These are phyloP conservation scores for Verasper variegatus DNA, from an alignment of 2,113 vertebrate genomes.

Conservation along the genomic window DNA sequence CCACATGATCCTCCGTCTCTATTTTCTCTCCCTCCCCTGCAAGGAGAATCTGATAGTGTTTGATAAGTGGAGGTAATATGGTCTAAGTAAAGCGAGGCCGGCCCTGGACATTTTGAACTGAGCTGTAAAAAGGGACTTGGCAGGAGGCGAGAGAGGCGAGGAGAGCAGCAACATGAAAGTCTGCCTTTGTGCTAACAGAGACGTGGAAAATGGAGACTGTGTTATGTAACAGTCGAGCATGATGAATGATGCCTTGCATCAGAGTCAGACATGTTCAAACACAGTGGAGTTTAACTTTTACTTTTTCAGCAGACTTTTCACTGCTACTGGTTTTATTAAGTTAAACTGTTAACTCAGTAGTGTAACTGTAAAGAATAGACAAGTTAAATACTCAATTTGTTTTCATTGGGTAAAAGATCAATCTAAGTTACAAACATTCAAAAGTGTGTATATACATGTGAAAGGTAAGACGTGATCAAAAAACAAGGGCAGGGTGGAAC, in stretches of 20 bases:
- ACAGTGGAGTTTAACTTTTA: not conserved
- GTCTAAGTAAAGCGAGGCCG: constrained; percentile 38
- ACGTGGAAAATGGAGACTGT: constrained; percentile 51
- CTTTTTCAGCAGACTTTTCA: not conserved
- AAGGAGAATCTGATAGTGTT: constrained; percentile 64
- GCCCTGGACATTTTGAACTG: constrained; percentile 7
- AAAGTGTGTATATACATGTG: too few relatives aligned
- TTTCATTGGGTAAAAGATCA: too few relatives aligned
- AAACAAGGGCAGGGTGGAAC: too few relatives aligned
- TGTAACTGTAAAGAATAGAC: not conserved
- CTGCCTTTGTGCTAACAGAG: constrained; percentile 32
- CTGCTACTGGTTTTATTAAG: not conserved
- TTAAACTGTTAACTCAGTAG: not conserved
- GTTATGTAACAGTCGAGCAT: constrained; percentile 22
- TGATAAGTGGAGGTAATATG: constrained; percentile 59
- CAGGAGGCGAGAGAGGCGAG: constrained; percentile 38
- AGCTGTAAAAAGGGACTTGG: constrained; percentile 40
- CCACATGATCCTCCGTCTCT: constrained; percentile 60
- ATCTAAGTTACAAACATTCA: too few relatives aligned
- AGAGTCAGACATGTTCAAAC: constrained; percentile 2
- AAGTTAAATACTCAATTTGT: too few relatives aligned
- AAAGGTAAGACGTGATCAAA: too few relatives aligned
- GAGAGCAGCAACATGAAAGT: constrained; percentile 29
- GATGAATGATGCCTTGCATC: constrained; percentile 3
- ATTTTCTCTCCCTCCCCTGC: constrained; percentile 61